phyloP scores from a whole-genome alignment of 2,888 invertebrate genomes.

The Neoscelio sp. region DNA sequence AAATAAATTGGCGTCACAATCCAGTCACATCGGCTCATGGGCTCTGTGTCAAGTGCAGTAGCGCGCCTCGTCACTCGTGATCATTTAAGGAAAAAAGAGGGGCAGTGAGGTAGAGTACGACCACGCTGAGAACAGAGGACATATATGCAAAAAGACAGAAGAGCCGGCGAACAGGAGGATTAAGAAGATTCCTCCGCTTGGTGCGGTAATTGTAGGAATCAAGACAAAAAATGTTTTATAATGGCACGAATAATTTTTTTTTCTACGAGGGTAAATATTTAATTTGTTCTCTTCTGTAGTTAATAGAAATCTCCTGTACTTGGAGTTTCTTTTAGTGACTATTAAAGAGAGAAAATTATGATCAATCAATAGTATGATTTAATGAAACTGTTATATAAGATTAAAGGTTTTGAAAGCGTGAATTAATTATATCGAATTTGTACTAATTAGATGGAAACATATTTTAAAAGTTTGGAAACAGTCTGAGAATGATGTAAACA shows the following conservation, averaged over 20 bases:
- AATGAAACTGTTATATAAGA: slow-evolving; percentile 24
- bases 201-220: slow-evolving; percentile 30
- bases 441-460: too few relatives aligned
- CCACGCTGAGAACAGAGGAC: neutral
- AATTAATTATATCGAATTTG: too few relatives aligned
- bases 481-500: too few relatives aligned
- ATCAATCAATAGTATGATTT: slow-evolving; percentile 30
- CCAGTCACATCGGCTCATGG: slow-evolving; percentile 70
- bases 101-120: slow-evolving; percentile 20
- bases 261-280: slow-evolving; percentile 44
- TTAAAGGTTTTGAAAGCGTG: slow-evolving; percentile 35
- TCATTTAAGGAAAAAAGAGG: slow-evolving; percentile 41
- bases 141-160: slow-evolving; percentile 31
- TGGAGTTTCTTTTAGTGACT: slow-evolving; percentile 14
- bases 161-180: slow-evolving; percentile 22
- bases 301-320: slow-evolving; percentile 34
- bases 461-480: too few relatives aligned
- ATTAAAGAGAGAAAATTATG: slow-evolving; percentile 26
- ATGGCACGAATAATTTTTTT: slow-evolving; percentile 36
- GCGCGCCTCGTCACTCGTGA: slow-evolving; percentile 44
- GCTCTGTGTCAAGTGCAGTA: slow-evolving; percentile 53
- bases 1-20: slow-evolving; percentile 79
- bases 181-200: slow-evolving; percentile 46
- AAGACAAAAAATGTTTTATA: slow-evolving; percentile 43
- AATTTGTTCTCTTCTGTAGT: slow-evolving; percentile 32